Evolutionary conservation across 2,797 vertebrate genomes (phyloP).

Genomic region (Acanthurus leucopareius): DNA sequence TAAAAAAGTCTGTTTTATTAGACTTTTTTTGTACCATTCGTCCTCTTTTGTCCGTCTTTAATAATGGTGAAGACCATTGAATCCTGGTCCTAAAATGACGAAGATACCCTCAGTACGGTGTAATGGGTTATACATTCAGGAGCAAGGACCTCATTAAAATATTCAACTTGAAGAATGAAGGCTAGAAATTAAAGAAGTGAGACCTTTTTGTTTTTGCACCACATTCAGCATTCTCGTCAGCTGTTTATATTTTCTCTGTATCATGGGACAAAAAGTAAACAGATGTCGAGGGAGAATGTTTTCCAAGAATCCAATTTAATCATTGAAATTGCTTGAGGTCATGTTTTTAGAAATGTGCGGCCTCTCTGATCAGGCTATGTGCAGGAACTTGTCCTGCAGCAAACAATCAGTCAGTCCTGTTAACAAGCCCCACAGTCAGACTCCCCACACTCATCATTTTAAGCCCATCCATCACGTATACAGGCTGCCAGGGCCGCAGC

Average conservation of each 20-base stretch:
- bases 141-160: slow-evolving; percentile 14
- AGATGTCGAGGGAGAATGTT: slow-evolving; percentile 51
- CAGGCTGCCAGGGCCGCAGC: slow-evolving; percentile 31
- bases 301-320: slow-evolving; percentile 60
- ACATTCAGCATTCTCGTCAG: slow-evolving; percentile 31
- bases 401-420: slow-evolving; percentile 65
- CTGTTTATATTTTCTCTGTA: slow-evolving; percentile 37
- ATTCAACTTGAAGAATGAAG: slow-evolving; percentile 13
- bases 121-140: background rate
- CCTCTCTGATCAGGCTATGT: slow-evolving; percentile 55
- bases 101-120: slow-evolving; percentile 5
- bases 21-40: background rate
- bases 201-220: background rate
- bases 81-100: slow-evolving; percentile 22
- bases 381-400: slow-evolving; percentile 58
- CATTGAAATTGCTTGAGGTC: slow-evolving; percentile 44
- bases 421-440: slow-evolving; percentile 66
- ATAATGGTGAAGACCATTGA: slow-evolving; percentile 21
- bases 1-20: slow-evolving; percentile 11
- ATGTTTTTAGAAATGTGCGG: slow-evolving; percentile 38
- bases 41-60: slow-evolving; percentile 18
- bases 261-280: slow-evolving; percentile 55
- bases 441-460: slow-evolving; percentile 56
- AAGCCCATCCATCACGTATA: slow-evolving; percentile 68
- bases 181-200: slow-evolving; percentile 14